Conservation (phyloP, 1,140 invertebrate species). For the Patella vulgata region DNA sequence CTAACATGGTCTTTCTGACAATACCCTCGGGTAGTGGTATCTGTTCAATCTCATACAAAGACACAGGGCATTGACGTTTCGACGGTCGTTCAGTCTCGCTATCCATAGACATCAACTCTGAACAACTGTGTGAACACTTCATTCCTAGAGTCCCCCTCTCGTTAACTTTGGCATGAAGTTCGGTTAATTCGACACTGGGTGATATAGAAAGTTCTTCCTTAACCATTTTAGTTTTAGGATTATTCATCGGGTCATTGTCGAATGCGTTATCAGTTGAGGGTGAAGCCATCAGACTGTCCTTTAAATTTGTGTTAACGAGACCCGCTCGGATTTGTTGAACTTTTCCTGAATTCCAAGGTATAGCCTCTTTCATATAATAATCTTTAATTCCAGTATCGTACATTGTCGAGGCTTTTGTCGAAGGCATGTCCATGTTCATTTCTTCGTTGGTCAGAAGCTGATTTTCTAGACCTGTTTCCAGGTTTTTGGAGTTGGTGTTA, state of each 20-base stretch:
- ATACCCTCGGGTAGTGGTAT: constrained; percentile 53
- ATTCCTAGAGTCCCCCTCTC: constrained; percentile 7
- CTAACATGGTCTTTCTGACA: constrained; percentile 74
- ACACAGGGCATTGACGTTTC: constrained; percentile 16
- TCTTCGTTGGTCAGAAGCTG: constrained; percentile 3
- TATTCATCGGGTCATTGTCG: not conserved
- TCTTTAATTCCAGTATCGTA: constrained; percentile 32
- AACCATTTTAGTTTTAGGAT: not conserved
- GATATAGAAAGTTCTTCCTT: not conserved
- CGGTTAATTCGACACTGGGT: constrained; percentile 6
- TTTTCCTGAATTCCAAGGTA: constrained; percentile 72
- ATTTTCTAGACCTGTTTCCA: not conserved
- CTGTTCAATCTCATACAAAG: constrained; percentile 61
- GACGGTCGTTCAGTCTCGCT: not conserved
- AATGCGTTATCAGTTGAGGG: not conserved
- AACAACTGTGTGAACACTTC: constrained; percentile 16
- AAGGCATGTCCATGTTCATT: too few species aligned
- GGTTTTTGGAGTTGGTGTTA: not conserved
- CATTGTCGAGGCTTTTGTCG: too few species aligned
- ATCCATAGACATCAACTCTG: constrained; percentile 7
- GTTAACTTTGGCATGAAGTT: constrained; percentile 5
- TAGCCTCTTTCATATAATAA: constrained; percentile 73
- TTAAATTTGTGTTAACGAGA: constrained; percentile 65
- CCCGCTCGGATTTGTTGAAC: constrained; percentile 73
- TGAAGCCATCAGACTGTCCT: constrained; percentile 5